Evolutionary conservation across 2,888 invertebrate genomes (phyloP).

Genomic region (Cataglyphis cursor): DNA sequence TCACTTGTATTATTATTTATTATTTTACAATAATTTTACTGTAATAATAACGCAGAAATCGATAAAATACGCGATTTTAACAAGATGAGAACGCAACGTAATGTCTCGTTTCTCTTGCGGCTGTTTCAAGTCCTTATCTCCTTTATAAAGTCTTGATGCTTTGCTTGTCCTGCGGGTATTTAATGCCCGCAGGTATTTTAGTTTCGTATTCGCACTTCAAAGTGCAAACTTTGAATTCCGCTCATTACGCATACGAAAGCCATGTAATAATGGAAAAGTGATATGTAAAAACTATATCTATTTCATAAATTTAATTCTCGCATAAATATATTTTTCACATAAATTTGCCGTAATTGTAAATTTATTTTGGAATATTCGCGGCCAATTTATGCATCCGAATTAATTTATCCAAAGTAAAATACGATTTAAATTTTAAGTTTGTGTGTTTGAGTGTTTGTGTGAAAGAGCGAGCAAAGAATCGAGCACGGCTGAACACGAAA

Average conservation of each 20-base stretch:
- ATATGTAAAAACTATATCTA: not conserved
- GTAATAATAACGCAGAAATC: constrained; percentile 57
- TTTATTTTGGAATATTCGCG: not conserved
- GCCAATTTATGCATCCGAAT: not conserved
- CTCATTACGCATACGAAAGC: not conserved
- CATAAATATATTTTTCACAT: not conserved
- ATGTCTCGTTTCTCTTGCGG: constrained; percentile 30
- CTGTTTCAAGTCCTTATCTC: constrained; percentile 69
- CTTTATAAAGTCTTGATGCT: constrained; percentile 64
- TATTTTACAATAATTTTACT: not conserved
- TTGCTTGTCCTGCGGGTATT: constrained; percentile 45
- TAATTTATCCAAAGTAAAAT: not conserved
- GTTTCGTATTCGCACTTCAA: constrained; percentile 69
- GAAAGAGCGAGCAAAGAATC: constrained; percentile 31
- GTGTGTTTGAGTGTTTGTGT: not conserved
- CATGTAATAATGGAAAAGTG: not conserved
- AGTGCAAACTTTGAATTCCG: constrained; percentile 52
- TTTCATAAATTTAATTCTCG: not conserved
- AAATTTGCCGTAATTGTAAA: not conserved
- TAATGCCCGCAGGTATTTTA: constrained; percentile 67
- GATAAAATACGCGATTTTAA: constrained; percentile 72
- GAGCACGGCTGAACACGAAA: constrained; percentile 29
- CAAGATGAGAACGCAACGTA: constrained; percentile 38
- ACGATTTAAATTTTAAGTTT: not conserved
- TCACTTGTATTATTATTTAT: not conserved